phyloP scores from a whole-genome alignment of 2,888 invertebrate species.

The Steromphala cineraria region DNA sequence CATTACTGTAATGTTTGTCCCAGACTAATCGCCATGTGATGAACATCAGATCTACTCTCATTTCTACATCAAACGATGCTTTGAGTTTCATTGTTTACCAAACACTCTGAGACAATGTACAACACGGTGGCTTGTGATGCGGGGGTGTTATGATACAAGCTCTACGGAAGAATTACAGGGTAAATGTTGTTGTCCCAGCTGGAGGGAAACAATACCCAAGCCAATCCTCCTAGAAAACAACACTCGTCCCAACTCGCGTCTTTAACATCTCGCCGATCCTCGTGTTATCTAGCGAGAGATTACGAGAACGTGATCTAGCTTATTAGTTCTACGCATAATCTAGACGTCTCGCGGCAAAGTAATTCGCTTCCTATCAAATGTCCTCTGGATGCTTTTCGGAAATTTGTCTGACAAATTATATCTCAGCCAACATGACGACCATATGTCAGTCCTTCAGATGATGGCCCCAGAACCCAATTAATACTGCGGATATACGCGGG shows the following conservation, averaged over 20 bases:
- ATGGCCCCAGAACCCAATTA: slow-evolving; percentile 19
- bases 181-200: not conserved
- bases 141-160: not conserved
- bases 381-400: slow-evolving; percentile 3
- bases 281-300: slow-evolving; percentile 6
- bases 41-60: not conserved
- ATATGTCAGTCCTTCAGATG: slow-evolving; percentile 24
- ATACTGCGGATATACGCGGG: not conserved
- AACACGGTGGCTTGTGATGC: not conserved
- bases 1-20: not conserved
- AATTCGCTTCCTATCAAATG: not conserved
- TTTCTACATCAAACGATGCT: slow-evolving; percentile 3
- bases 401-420: slow-evolving; percentile 26
- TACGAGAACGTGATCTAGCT: slow-evolving; percentile 11
- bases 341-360: not conserved
- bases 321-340: not conserved
- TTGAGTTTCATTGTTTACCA: not conserved
- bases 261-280: not conserved
- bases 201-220: not conserved
- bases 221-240: not conserved
- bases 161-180: not conserved
- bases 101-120: not conserved
- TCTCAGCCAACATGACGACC: slow-evolving; percentile 23
- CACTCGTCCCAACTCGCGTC: not conserved
- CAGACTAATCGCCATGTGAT: not conserved